Evolutionary conservation across 2,113 vertebrate species (phyloP), one percentile per base, ranked within the genome.

Genomic region (Phaethornis superciliosus): DNA sequence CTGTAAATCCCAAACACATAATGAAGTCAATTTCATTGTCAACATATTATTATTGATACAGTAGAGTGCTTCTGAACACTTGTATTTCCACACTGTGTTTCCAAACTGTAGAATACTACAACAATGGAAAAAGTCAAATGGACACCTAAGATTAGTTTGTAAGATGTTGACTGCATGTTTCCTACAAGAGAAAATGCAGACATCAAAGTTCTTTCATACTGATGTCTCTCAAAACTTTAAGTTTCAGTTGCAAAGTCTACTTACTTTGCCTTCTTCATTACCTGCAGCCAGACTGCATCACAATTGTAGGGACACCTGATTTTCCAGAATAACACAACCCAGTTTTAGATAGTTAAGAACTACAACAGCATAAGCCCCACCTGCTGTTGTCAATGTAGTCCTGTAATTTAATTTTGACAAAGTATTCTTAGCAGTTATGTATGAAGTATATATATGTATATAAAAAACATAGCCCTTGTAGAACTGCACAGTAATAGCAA

Each of bases 1-100:
- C 32, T 9, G 9, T 35, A 81, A 94, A 95, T 47, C 21, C 8
- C 59, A 96, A 88, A 17, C 32, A 58, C 19, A 75, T 16, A 79
- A 75, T 8, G 3, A 88, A 56, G 11, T 54, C 59, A 85, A 83
- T 33, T 81, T 76, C 51, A 88, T 55, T 78, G 22, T 30, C 76
- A 81, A 76, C 17, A 85, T 88, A 65, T 60, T 58, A 35, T 42
- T 89, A 71, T 14, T 82, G 55, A 60, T 40, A 72, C 6, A 83
- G 58, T 14, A 65, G 8, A 81, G 4, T 2, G 4, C 28, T 82
- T 67, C 64, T 93, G n/a, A 79, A 82, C 6, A 85, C 91, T 62
- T 87, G 46, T 52, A 93, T 70, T 94, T 95, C 68, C 62, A 17
- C 62, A 40, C 52, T 69, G 28, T 81, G n/a, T n/a, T n/a, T n/a